A percentile compares a stretch with the other conserved stretches of the same genome.
phyloP scores from a whole-genome alignment of 92 coral and sea anemone genomes.

The Umimayanthus chanpuru region DNA sequence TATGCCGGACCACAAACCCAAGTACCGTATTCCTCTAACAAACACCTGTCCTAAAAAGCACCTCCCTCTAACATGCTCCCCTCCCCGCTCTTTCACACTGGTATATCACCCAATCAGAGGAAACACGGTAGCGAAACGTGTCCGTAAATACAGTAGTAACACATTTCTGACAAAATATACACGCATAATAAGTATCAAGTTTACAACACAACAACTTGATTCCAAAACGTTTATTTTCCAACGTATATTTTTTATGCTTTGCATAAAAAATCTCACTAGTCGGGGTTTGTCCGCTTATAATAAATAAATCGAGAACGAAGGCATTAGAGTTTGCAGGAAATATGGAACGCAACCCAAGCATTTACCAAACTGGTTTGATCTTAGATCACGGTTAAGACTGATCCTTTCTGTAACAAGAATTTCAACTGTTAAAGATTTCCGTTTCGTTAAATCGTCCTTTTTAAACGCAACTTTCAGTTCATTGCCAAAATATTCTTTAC shows the following conservation, averaged over 20 bases:
- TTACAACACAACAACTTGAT: neutral
- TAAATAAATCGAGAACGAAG: conserved; percentile 44
- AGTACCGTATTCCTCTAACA: no score
- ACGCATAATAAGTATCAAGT: no score
- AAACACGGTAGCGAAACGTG: no score
- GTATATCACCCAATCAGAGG: no score
- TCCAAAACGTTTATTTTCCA: conserved; percentile 22
- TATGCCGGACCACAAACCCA: no score
- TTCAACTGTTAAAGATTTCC: neutral
- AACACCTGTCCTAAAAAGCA: no score
- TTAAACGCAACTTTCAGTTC: neutral
- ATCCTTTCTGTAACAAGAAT: neutral
- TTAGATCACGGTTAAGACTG: neutral
- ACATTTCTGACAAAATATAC: neutral
- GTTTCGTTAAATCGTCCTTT: conserved; percentile 6
- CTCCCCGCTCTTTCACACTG: no score
- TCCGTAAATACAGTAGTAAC: neutral
- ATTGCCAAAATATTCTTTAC: neutral
- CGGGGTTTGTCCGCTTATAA: conserved; percentile 20
- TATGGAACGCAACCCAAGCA: neutral
- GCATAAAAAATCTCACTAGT: conserved; percentile 25
- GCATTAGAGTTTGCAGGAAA: conserved; percentile 8
- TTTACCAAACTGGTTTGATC: neutral
- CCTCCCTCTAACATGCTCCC: no score
- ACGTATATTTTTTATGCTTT: conserved; percentile 46